Conservation (phyloP, 2,113 vertebrate genomes). For the Brachypodius melanocephalos region DNA sequence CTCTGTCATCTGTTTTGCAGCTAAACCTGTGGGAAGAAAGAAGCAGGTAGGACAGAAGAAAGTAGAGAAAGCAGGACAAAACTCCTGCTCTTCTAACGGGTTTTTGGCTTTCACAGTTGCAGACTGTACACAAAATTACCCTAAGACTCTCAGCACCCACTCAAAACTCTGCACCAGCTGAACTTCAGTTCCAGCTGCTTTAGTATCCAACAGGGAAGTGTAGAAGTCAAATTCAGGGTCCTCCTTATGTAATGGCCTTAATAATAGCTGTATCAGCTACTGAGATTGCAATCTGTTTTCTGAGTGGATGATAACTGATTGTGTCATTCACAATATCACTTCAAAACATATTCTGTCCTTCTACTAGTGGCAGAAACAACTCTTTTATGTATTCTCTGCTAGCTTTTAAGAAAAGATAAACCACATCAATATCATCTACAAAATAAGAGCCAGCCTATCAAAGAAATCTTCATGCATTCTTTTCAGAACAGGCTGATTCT, state of each 20-base stretch:
- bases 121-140: neutral
- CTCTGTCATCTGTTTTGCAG: neutral
- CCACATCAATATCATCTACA: neutral
- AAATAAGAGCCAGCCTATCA: neutral
- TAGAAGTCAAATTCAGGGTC: neutral
- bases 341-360: neutral
- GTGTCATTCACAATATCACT: neutral
- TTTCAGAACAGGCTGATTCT: neutral
- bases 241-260: neutral
- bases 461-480: neutral
- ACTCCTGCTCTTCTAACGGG: neutral
- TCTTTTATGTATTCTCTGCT: neutral
- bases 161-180: neutral
- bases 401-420: neutral
- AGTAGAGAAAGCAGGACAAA: neutral
- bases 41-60: neutral
- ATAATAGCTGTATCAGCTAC: neutral
- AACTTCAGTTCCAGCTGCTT: neutral
- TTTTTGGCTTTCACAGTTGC: neutral
- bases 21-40: neutral
- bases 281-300: neutral
- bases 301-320: neutral
- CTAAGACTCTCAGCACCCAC: neutral
- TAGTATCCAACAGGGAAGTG: neutral
- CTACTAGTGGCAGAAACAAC: neutral